Evolutionary conservation across 1,140 invertebrate species (phyloP), one percentile per base, ranked within the genome.

Genomic region (Calliphora vicina): DNA sequence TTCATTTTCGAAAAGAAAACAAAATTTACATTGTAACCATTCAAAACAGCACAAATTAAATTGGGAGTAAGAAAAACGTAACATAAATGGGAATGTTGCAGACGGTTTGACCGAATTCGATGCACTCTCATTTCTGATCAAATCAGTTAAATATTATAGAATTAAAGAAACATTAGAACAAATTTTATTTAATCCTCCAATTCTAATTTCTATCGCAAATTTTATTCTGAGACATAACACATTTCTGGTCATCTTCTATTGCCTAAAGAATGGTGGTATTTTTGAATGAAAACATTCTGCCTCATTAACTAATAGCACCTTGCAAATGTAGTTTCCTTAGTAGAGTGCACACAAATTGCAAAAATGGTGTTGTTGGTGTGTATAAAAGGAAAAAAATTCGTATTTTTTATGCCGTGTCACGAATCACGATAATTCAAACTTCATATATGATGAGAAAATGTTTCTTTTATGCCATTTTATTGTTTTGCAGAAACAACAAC

Each of bases 381-480:
- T n/a, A 5, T n/a, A 57, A 57, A 57, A 57, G 13, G 12, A 50
- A 23, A 78, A 78, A 43, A 78, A 78, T 78, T 43, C 35, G 8
- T 20, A 43, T 78, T 78, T 78, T 78, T 45, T n/a, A 78, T 78
- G 74, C 74, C 74, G 74, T 43, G 74, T 78, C 74, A 78, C 74
- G 74, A 78, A 78, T 78, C 74, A 78, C 74, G 74, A 78, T 78
- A 78, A 78, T 78, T 78, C 74, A 78, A 78, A 78, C 74, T 23
- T 45, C 29, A 76, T 76, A 76, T 76, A 76, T 42, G 23, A 78
- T 67, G 61, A 67, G 61, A 78, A 78, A 35, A 35, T 35, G 35
- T 35, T 35, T 35, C n/a, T 29, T 35, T 35, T 35, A 35, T 35
- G 10, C 5, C 13, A 3, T 42, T 78, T 20, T 78, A 17, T 45